Conservation (phyloP, 2,888 invertebrate genomes). For the Pelosia muscerda region DNA sequence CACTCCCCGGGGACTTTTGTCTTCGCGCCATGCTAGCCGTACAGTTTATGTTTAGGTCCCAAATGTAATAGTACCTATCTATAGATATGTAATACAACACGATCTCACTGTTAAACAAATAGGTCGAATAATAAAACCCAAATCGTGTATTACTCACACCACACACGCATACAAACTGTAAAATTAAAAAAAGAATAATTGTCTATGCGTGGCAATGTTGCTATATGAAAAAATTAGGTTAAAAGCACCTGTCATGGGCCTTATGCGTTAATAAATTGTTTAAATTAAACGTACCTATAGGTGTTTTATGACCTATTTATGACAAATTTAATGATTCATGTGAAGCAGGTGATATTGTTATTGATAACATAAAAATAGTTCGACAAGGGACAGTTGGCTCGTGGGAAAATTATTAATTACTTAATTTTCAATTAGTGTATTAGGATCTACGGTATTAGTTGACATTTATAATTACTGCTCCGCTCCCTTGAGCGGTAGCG, state of each 20-base stretch:
- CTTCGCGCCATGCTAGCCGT: too few species aligned
- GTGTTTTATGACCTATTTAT: not conserved
- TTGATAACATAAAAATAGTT: too few species aligned
- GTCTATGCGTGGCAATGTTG: constrained; percentile 16
- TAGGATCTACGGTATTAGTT: too few species aligned
- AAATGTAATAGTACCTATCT: not conserved
- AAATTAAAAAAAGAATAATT: constrained; percentile 19
- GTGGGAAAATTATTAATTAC: not conserved
- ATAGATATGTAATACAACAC: not conserved
- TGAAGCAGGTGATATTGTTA: not conserved
- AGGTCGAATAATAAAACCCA: not conserved
- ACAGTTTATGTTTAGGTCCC: too few species aligned
- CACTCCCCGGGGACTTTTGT: too few species aligned
- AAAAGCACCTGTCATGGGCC: constrained; percentile 12
- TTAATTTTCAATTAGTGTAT: too few species aligned
- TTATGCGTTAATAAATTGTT: constrained; percentile 6
- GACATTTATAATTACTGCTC: too few species aligned
- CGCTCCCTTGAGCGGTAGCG: too few species aligned
- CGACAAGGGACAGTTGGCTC: not conserved
- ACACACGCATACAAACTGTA: constrained; percentile 7
- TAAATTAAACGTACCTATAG: not conserved
- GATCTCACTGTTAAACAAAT: not conserved
- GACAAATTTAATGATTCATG: not conserved
- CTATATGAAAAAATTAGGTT: constrained; percentile 12
- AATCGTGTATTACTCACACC: constrained; percentile 9